Percentiles rank a stretch among this genome's conserved stretches.
These are phyloP conservation scores for Heliconius erato DNA, from an alignment of 2,888 invertebrate genomes.

Conservation along the genomic window DNA sequence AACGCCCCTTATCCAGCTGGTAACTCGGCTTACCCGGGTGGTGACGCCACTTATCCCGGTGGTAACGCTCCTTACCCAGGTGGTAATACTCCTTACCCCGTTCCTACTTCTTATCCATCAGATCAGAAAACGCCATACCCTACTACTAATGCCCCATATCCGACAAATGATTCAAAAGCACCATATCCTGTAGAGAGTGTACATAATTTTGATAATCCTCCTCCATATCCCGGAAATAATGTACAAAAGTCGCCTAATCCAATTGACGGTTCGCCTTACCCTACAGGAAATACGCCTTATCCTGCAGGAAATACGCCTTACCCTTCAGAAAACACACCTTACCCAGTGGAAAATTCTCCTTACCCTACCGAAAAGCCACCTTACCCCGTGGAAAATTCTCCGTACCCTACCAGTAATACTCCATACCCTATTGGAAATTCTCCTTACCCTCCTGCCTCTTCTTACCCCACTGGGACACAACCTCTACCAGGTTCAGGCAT, in stretches of 20 bases:
- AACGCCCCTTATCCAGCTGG: constrained; percentile 44
- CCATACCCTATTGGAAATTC: constrained; percentile 23
- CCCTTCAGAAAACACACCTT: constrained; percentile 28
- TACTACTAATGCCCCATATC: constrained; percentile 36
- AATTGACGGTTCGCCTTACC: constrained; percentile 38
- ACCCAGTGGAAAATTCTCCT: constrained; percentile 45
- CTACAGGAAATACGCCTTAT: constrained; percentile 38
- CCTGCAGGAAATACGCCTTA: constrained; percentile 38
- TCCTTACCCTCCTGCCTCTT: background rate
- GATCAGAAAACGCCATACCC: constrained; percentile 1
- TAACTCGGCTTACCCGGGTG: background rate
- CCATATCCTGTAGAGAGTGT: constrained; percentile 45
- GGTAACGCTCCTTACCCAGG: background rate
- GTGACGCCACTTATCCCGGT: constrained; percentile 17
- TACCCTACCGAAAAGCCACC: constrained; percentile 35
- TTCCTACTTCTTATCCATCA: constrained; percentile 19
- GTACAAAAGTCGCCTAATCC: constrained; percentile 42
- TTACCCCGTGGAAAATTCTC: constrained; percentile 52
- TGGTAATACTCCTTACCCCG: constrained; percentile 37
- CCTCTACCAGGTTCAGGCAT: constrained; percentile 39
- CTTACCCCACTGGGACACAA: constrained; percentile 13
- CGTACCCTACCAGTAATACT: constrained; percentile 58
- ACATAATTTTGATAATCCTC: constrained; percentile 31
- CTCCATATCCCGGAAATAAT: constrained; percentile 44
- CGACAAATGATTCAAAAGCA: constrained; percentile 34